Evolutionary conservation across 2,797 vertebrate species (phyloP).

Genomic region (Enteromius afrohamiltoni): DNA sequence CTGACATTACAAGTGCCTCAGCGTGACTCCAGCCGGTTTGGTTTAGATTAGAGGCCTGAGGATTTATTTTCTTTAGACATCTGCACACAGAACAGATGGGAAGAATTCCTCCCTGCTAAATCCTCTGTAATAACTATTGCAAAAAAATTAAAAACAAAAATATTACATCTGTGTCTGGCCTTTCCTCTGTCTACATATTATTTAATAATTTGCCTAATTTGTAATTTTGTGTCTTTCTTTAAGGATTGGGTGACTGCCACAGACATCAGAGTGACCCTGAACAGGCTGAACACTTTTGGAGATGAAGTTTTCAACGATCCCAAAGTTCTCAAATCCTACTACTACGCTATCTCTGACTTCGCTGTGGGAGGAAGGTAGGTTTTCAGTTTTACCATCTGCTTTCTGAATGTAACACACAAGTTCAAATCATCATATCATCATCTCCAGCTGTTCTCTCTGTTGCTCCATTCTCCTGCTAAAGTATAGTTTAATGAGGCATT

Average conservation of each 20-base stretch:
- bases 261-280: slow-evolving; percentile 94
- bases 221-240: slow-evolving; percentile 24
- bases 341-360: slow-evolving; percentile 98
- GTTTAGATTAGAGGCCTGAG: slow-evolving; percentile 42
- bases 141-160: background rate
- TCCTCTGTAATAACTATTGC: slow-evolving; percentile 20
- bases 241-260: slow-evolving; percentile 99
- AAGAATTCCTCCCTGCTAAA: slow-evolving; percentile 17
- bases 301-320: slow-evolving; percentile 98
- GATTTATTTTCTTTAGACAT: slow-evolving; percentile 54
- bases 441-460: slow-evolving; percentile 16
- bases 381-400: background rate
- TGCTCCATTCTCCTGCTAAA: background rate
- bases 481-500: background rate
- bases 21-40: slow-evolving; percentile 21
- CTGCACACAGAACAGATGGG: slow-evolving; percentile 28
- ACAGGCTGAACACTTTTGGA: slow-evolving; percentile 96
- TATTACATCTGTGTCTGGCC: slow-evolving; percentile 6
- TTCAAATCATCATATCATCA: background rate
- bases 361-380: slow-evolving; percentile 96
- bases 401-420: background rate
- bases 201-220: background rate
- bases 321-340: slow-evolving; percentile 98
- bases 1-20: background rate
- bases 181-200: background rate